phyloP scores from a whole-genome alignment of 2,888 invertebrate genomes.

The Torymus aiolomorphi region DNA sequence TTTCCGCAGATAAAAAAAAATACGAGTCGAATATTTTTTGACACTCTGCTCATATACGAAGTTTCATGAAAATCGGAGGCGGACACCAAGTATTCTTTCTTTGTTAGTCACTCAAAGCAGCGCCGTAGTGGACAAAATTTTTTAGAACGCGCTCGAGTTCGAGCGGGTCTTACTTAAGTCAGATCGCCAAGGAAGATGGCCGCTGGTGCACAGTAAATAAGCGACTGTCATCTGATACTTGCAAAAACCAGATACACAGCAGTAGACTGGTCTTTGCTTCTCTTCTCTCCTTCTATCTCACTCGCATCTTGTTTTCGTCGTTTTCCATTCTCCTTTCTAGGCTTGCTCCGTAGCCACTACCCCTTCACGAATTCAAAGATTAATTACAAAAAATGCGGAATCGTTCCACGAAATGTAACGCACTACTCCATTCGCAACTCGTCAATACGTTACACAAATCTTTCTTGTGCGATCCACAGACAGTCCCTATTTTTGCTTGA shows the following conservation, averaged over 20 bases:
- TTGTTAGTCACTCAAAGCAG: too few species aligned
- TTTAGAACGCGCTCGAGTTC: slow-evolving; percentile 54
- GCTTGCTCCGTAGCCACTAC: slow-evolving; percentile 53
- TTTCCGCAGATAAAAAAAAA: too few species aligned
- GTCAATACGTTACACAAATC: too few species aligned
- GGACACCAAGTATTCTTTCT: too few species aligned
- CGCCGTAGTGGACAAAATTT: slow-evolving; percentile 60
- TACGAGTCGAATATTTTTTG: too few species aligned
- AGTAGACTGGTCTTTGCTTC: slow-evolving; percentile 69
- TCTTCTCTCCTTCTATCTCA: background rate
- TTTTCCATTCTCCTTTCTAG: slow-evolving; percentile 6
- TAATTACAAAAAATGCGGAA: slow-evolving; percentile 74
- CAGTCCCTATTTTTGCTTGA: too few species aligned
- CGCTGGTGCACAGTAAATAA: slow-evolving; percentile 73
- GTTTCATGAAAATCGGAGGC: too few species aligned
- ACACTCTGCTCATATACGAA: too few species aligned
- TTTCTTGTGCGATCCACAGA: too few species aligned
- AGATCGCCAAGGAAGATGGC: slow-evolving; percentile 73
- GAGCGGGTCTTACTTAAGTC: slow-evolving; percentile 70
- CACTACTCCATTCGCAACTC: too few species aligned
- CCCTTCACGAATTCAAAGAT: slow-evolving; percentile 68
- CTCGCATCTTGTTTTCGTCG: background rate
- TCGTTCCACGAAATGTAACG: slow-evolving; percentile 69
- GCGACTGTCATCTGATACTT: slow-evolving; percentile 75
- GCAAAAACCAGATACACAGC: slow-evolving; percentile 74